Base-by-base conservation (phyloP, 2,888 invertebrate species). In the Hydrotaea diabolus region DNA sequence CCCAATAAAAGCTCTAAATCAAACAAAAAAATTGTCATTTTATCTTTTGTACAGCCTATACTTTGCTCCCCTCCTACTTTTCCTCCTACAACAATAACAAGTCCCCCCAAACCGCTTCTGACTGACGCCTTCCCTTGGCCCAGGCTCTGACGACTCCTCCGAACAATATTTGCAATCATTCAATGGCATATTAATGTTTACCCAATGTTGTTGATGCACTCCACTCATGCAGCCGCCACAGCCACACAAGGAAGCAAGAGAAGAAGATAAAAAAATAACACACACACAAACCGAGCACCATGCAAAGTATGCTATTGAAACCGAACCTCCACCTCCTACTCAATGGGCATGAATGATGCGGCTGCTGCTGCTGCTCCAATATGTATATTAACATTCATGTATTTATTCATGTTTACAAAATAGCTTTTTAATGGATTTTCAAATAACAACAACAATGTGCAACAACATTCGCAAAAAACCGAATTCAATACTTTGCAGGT, bases 371-470 rank as follows among this genome's bases (percentile, higher is more conserved):
- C 39, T 43, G 13, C 73, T 15, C 82, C 83, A 77, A 83, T 79
- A 80, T 69, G 69, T 72, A 59, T 23, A 72, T 82, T 79, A 85
- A 79, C 85, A 85, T 83, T 85, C 69, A 77, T 59, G 85, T 74
- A 82, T 82, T 84, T 78, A 84, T 66, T 43, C 78, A 79, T 85
- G 81, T 81, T 81, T 81, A 74, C 79, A 78, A 85, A 82, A 82
- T 81, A 80, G 79, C 79, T 82, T 85, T 81, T 85, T 82, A 80
- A 85, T 77, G 82, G 82, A 77, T 78, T 78, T 74, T 72, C 39
- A 26, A 53, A 76, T 71, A 69, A 66, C 66, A 62, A 49, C 64
- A 73, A 13, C 53, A 62, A n/a, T n/a, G n/a, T n/a, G 15, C 13
- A 57, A 59, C 62, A 36, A 64, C 57, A 64, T 39, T 26, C 46